phyloP scores from a whole-genome alignment of 2,113 vertebrate genomes.

The Dasyprocta punctata region DNA sequence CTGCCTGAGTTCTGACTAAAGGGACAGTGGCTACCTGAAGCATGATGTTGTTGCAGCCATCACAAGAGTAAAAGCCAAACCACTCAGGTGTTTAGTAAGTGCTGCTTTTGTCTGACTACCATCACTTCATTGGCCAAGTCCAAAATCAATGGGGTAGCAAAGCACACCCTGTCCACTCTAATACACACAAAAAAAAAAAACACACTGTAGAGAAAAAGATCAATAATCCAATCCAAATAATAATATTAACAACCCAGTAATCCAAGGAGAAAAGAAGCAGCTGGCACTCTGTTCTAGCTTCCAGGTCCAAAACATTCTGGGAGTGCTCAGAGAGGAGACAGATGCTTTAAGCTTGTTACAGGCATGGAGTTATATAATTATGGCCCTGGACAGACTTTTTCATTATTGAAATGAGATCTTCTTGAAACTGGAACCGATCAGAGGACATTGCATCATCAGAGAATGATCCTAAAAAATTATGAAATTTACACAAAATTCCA shows the following conservation, averaged over 20 bases:
- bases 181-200: not conserved
- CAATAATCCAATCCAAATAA: not conserved
- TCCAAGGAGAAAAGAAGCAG: not conserved
- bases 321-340: not conserved
- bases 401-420: slow-evolving; percentile 11
- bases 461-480: not conserved
- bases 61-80: not conserved
- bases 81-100: not conserved
- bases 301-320: not conserved
- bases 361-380: not conserved
- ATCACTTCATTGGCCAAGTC: not conserved
- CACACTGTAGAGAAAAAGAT: not conserved
- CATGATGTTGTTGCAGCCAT: not conserved
- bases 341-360: not conserved
- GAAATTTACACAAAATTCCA: not conserved
- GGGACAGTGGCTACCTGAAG: not conserved
- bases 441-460: slow-evolving; percentile 4
- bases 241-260: not conserved
- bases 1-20: not conserved
- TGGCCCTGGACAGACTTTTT: not conserved
- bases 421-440: not conserved
- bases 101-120: not conserved
- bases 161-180: not conserved
- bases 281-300: not conserved
- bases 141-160: slow-evolving; percentile 3